Conservation (phyloP, 2,888 invertebrate genomes). For the Muscina levida region DNA sequence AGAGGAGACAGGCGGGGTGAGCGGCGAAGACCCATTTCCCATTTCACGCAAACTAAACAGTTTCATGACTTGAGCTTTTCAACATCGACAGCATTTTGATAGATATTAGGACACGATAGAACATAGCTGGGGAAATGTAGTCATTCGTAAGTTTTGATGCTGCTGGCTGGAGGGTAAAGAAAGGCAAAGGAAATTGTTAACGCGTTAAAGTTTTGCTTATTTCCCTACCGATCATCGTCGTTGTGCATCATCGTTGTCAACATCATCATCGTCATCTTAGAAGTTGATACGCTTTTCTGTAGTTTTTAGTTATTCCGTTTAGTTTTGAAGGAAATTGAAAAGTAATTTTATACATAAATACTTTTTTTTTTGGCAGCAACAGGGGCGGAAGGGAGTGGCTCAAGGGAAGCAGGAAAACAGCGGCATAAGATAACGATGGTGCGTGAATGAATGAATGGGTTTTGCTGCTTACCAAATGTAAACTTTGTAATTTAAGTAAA, state of each 20-base stretch:
- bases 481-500: constrained; percentile 65
- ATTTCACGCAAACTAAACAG: constrained; percentile 28
- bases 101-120: constrained; percentile 9
- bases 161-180: not conserved
- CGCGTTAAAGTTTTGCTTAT: constrained; percentile 31
- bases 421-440: constrained; percentile 19
- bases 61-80: constrained; percentile 18
- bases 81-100: constrained; percentile 41
- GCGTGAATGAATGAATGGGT: constrained; percentile 25
- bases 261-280: constrained; percentile 33
- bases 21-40: constrained; percentile 8
- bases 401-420: not conserved
- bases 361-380: constrained; percentile 17
- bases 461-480: constrained; percentile 42
- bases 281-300: constrained; percentile 54
- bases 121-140: too few relatives aligned
- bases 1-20: not conserved
- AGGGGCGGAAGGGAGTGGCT: constrained; percentile 38
- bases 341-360: constrained; percentile 59
- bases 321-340: constrained; percentile 63
- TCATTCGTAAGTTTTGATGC: constrained; percentile 26
- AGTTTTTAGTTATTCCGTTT: constrained; percentile 49
- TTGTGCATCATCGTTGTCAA: constrained; percentile 44
- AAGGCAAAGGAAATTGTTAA: constrained; percentile 47
- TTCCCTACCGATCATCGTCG: too few relatives aligned